Evolutionary conservation across 35 echinoderm and acorn worm species (phyloP).

Genomic region (Ptychodera flava): DNA sequence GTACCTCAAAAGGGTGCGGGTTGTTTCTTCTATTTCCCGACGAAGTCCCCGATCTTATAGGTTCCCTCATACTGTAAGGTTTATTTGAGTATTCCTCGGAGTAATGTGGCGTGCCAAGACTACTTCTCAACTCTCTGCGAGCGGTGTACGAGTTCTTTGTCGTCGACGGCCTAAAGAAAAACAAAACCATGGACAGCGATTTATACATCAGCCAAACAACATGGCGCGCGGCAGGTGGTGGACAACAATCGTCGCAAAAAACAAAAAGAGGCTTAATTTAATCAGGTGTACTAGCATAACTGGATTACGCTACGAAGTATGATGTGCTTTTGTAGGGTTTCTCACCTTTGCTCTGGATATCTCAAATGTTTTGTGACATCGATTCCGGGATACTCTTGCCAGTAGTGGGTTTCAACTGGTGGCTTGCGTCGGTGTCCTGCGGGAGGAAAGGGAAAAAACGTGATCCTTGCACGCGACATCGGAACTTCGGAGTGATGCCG

Average conservation of each 20-base stretch:
- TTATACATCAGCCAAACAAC: no score
- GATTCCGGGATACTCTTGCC: not conserved
- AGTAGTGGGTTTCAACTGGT: not conserved
- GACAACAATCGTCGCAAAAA: no score
- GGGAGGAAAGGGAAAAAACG: no score
- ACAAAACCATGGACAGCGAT: not conserved
- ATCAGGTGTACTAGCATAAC: no score
- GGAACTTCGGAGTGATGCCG: no score
- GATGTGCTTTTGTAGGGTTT: not conserved
- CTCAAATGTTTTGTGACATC: not conserved
- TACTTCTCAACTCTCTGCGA: conserved; percentile 19
- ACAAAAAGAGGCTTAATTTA: no score
- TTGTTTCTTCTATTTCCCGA: conserved; percentile 85
- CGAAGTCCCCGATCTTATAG: conserved; percentile 67
- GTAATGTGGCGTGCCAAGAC: conserved; percentile 53
- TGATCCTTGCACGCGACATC: no score
- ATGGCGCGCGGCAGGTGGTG: no score
- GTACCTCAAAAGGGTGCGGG: conserved; percentile 92
- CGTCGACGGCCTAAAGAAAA: conserved; percentile 42
- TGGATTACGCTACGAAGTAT: no score
- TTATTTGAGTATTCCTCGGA: conserved; percentile 52
- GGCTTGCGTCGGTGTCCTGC: no score
- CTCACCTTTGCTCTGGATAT: not conserved
- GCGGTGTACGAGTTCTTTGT: conserved; percentile 51
- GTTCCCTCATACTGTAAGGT: conserved; percentile 46